phyloP scores from a whole-genome alignment of 2,888 invertebrate genomes.

The Pollenia amentaria region DNA sequence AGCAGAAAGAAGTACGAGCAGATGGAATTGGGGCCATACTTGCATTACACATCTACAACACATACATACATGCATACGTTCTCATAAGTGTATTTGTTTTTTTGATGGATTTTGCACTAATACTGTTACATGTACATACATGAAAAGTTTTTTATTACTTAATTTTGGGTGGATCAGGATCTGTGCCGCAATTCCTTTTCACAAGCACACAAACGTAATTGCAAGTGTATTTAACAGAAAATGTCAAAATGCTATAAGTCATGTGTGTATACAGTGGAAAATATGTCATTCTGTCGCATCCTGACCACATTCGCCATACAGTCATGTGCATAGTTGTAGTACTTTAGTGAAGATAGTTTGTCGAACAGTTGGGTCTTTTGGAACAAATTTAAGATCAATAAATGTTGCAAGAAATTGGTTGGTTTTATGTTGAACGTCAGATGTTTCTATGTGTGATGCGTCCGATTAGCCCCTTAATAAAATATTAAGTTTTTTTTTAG shows the following conservation, averaged over 20 bases:
- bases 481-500: too few relatives aligned
- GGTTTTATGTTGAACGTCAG: too few relatives aligned
- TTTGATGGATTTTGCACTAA: slow-evolving; percentile 14
- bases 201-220: background rate
- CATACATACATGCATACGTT: too few relatives aligned
- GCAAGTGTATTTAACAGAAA: slow-evolving; percentile 28
- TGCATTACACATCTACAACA: background rate
- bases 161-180: slow-evolving; percentile 51
- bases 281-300: slow-evolving; percentile 22
- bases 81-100: background rate
- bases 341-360: slow-evolving; percentile 3
- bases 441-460: too few relatives aligned
- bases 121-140: slow-evolving; percentile 34
- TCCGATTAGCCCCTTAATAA: too few relatives aligned
- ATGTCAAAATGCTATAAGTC: slow-evolving; percentile 51
- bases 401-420: too few relatives aligned
- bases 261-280: slow-evolving; percentile 17
- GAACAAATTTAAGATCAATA: background rate
- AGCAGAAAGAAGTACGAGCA: slow-evolving; percentile 7
- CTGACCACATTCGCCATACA: slow-evolving; percentile 22
- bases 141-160: slow-evolving; percentile 65
- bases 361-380: background rate
- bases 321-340: slow-evolving; percentile 53
- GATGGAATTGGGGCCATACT: background rate
- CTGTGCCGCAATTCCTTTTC: slow-evolving; percentile 10